Conservation (phyloP, 2,888 invertebrate species). For the Mallateleia sp. region DNA sequence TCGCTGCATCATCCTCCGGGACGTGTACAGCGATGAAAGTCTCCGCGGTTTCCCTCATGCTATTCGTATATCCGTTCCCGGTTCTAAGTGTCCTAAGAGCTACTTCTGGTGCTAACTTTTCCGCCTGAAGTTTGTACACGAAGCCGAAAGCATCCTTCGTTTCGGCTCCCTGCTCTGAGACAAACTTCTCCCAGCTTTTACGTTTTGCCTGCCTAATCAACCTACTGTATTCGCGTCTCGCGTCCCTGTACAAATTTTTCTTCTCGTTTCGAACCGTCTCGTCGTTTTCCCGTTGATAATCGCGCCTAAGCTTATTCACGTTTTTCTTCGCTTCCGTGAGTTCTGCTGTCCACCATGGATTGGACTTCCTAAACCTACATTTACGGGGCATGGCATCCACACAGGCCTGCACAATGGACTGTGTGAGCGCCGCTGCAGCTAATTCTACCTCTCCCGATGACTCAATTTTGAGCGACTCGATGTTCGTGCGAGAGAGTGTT, state of each 20-base stretch:
- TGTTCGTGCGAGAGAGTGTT: conserved; percentile 5
- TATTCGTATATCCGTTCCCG: conserved; percentile 15
- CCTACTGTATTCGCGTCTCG: conserved; percentile 2
- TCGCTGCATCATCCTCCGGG: conserved; percentile 40
- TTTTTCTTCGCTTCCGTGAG: conserved; percentile 35
- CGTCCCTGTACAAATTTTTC: neutral
- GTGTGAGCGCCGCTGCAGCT: conserved; percentile 43
- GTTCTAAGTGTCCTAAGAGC: conserved; percentile 7
- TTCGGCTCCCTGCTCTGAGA: conserved; percentile 68
- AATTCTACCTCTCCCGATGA: conserved; percentile 37
- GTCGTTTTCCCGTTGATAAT: conserved; percentile 16
- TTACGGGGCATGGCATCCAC: conserved; percentile 55
- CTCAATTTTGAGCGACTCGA: conserved; percentile 44
- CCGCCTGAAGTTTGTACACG: conserved; percentile 71
- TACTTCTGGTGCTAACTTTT: conserved; percentile 58
- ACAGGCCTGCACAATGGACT: conserved; percentile 57
- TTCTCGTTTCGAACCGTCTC: neutral
- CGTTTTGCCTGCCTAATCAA: conserved; percentile 9
- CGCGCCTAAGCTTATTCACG: conserved; percentile 34
- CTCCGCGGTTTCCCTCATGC: conserved; percentile 52
- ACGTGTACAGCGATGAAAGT: conserved; percentile 60
- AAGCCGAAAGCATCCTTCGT: conserved; percentile 59
- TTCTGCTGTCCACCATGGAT: conserved; percentile 74
- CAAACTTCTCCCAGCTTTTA: conserved; percentile 48
- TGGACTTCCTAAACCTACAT: conserved; percentile 65